Base-by-base conservation (phyloP, 2,113 vertebrate genomes). In the Saccopteryx bilineata region DNA sequence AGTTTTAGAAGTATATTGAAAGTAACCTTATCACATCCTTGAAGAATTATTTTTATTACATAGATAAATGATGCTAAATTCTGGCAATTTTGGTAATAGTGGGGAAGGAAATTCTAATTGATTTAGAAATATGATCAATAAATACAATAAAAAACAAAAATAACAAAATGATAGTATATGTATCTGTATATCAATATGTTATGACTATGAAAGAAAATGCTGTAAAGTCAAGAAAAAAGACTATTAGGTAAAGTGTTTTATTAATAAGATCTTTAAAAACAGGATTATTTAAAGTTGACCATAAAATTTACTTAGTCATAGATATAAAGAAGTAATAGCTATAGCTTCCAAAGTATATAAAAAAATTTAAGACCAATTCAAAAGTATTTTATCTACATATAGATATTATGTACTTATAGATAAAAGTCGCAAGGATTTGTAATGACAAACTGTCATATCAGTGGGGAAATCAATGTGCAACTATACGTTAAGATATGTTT, bases 1-100 rank as follows among this genome's bases (percentile, higher is more conserved):
- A 88, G 21, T 78, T 95, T 83, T 83, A 93, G 80, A 96, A 85
- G 90, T 84, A 46, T 18, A 58, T 18, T 92, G 72, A 89, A 88
- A 31, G 33, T 52, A 74, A 60, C 4, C 56, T 95, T 94, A 66
- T 23, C 15, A 39, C 33, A 90, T 68, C 39, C 46, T 68, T 78
- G 33, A 94, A 78, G 21, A 94, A 93, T 88, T 61, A 10, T 66
- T 56, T 95, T 83, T 89, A 82, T 66, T 46, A 95, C 46, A 61
- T 69, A 76, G 18, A 78, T 15, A 92, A 95, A 74, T 9, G 9
- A 82, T 56, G 26, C 18, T 83, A 81, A 33, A 81, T 61, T 87
- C 7, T 5, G 23, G 15, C 8, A 72, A 18, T 10, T 66, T 80
- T 93, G 60, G 61, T 78, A 93, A 90, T 28, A 82, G 9, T 52